phyloP scores from a whole-genome alignment of 1,140 invertebrate genomes.

The Venturia canescens region DNA sequence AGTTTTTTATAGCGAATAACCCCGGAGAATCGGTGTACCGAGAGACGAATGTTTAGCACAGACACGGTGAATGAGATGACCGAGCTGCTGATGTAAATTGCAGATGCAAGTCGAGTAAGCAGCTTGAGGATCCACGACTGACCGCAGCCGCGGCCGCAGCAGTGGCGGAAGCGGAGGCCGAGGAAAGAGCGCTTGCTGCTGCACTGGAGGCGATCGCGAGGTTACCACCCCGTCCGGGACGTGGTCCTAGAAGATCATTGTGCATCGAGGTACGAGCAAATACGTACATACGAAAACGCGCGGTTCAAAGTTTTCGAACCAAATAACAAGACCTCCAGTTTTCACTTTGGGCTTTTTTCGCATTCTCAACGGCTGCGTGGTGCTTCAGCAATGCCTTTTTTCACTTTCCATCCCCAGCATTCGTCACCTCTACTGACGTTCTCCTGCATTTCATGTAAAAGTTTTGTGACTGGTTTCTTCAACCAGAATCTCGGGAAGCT shows the following conservation, averaged over 20 bases:
- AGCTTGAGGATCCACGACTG: conserved; percentile 75
- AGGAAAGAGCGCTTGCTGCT: conserved; percentile 84
- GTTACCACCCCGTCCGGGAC: conserved; percentile 74
- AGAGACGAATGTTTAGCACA: too few species aligned
- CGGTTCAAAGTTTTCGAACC: too few species aligned
- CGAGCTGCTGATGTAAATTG: conserved; percentile 34
- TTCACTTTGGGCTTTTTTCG: too few species aligned
- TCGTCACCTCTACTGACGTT: too few species aligned
- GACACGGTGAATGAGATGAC: background rate
- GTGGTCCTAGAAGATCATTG: conserved; percentile 71
- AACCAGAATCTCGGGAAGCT: too few species aligned
- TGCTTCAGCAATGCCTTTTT: too few species aligned
- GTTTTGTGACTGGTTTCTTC: too few species aligned
- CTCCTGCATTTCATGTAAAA: too few species aligned
- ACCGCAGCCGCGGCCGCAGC: conserved; percentile 85
- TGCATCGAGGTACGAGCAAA: conserved; percentile 68
- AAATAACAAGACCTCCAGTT: too few species aligned
- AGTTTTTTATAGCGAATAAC: background rate
- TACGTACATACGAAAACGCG: background rate
- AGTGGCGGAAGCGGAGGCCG: conserved; percentile 83
- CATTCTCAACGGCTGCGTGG: too few species aligned
- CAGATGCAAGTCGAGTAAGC: conserved; percentile 78
- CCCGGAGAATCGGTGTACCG: too few species aligned
- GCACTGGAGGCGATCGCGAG: conserved; percentile 84
- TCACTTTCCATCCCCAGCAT: too few species aligned